Evolutionary conservation across 2,113 vertebrate species (phyloP).

Genomic region (Micronycteris hirsuta): DNA sequence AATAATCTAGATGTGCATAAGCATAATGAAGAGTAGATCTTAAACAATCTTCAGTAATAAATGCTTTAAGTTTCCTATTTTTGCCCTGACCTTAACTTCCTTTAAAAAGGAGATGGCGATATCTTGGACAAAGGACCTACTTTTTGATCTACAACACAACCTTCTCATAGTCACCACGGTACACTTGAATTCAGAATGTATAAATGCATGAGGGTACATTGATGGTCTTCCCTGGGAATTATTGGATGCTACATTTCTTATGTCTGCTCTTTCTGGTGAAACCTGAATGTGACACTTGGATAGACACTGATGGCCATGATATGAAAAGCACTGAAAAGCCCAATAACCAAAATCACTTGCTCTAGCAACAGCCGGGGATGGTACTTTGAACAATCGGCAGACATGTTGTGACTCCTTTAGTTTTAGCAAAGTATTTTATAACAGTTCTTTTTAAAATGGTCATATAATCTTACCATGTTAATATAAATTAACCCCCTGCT

Average conservation of each 20-base stretch:
- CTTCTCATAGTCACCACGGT: not conserved
- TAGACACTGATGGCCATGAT: not conserved
- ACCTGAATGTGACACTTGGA: not conserved
- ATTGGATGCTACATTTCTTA: not conserved
- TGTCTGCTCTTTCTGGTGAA: not conserved
- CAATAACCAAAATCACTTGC: not conserved
- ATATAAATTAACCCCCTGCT: not conserved
- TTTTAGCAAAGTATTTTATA: not conserved
- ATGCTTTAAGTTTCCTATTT: not conserved
- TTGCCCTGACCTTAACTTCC: not conserved
- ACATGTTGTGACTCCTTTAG: not conserved
- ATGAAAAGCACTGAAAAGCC: not conserved
- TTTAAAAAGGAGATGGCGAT: not conserved
- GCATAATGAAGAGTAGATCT: not conserved
- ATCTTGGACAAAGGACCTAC: not conserved
- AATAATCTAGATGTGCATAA: not conserved
- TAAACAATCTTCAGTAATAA: not conserved
- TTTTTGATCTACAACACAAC: not conserved
- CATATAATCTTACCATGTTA: not conserved
- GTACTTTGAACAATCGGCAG: not conserved
- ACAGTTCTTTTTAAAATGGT: not conserved
- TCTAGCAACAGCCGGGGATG: accelerated
- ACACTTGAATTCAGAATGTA: not conserved
- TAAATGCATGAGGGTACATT: not conserved
- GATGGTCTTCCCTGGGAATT: not conserved